Conservation (phyloP, 2,888 invertebrate species). For the Oscheius sp. region DNA sequence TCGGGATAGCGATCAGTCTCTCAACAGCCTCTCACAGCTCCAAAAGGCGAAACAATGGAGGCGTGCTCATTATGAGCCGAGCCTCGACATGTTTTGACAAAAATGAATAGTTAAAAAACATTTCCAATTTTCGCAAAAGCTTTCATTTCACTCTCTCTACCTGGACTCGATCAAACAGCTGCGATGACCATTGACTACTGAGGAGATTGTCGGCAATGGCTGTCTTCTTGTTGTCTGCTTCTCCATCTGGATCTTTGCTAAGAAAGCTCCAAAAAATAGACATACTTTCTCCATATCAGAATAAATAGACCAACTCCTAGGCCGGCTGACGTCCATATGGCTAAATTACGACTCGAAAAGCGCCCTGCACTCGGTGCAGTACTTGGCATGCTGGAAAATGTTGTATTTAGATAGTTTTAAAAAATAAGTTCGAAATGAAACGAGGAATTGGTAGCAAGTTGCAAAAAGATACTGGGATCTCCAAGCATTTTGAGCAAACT, state of each 20-base stretch:
- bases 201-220: no score
- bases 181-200: no score
- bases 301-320: slow-evolving; percentile 18
- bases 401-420: no score
- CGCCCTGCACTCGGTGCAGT: not conserved
- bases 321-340: slow-evolving; percentile 15
- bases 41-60: slow-evolving; percentile 19
- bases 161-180: no score
- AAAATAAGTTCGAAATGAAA: no score
- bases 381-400: slow-evolving; percentile 13
- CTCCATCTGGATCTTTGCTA: slow-evolving; percentile 2
- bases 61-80: slow-evolving; percentile 29
- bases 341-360: not conserved
- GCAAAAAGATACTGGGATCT: no score
- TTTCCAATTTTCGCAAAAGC: not conserved
- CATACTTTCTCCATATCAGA: slow-evolving; percentile 6
- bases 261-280: not conserved
- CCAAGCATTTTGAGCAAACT: no score
- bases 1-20: not conserved
- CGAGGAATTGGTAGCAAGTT: no score
- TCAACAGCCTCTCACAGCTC: slow-evolving; percentile 3
- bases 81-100: slow-evolving; percentile 15
- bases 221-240: slow-evolving; percentile 6
- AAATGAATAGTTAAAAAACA: no score
- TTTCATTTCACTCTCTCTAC: no score